Base-by-base conservation (phyloP, 1,140 invertebrate genomes). In the Lanistes nyassanus region DNA sequence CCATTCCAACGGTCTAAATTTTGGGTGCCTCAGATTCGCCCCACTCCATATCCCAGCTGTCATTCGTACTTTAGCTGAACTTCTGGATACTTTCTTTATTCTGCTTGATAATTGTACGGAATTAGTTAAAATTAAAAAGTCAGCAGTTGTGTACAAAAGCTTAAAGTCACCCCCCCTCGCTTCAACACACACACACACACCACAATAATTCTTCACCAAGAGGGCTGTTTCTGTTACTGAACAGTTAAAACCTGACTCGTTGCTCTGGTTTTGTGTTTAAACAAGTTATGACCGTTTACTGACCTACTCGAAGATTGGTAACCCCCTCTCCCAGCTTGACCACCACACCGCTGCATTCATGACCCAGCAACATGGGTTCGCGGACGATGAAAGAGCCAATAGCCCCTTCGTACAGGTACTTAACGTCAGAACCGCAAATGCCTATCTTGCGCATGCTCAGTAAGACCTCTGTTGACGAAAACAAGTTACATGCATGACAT, bases 371-470 rank as follows among this genome's bases (percentile, higher is more conserved):
- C 80, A 88, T 83, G 0, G 88, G 88, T 1, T 62, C 76, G 19
- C 64, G 81, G 5, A 88, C 82, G 29, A 88, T 66, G 72, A 86
- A 85, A 34, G 80, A 76, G 39, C 87, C 87, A 84, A 97, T 97
- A 37, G 92, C 86, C 11, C 97, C 97, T 66, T 93, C 77, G 34
- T 92, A 92, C 87, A 95, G 93, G 90, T 97, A 98, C 86, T 97
- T 95, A 11, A 98, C 94, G 89, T 98, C 97, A 0, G 96, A 97
- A 0, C 97, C 97, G 87, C 97, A 99, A 80, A 99, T 98, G 47
- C 97, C 97, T 65, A 98, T 95, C 78, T 93, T 93, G 79, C 93
- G 93, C 93, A 98, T 97, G 77, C 93, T 92, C 21, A 98, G 81
- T 19, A 97, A 92, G 0, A 98, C 96, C 91, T 98, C 95, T 96